phyloP scores from a whole-genome alignment of 2,797 vertebrate species.

The Sarcophilus harrisii region DNA sequence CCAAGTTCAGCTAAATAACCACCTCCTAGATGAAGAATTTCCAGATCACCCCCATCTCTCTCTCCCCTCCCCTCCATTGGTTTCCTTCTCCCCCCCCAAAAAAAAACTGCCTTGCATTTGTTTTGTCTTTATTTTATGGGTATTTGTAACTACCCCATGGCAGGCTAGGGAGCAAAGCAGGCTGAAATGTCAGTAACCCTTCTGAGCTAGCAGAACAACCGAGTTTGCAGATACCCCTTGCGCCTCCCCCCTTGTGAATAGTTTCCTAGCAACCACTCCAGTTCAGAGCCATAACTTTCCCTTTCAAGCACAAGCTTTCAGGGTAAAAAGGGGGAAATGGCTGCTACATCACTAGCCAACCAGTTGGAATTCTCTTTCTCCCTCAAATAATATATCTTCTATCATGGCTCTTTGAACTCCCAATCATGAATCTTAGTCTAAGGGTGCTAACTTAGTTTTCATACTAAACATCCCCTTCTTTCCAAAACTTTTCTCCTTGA shows the following conservation, averaged over 20 bases:
- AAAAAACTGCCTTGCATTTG: background rate
- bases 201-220: background rate
- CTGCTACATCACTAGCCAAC: background rate
- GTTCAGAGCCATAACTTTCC: background rate
- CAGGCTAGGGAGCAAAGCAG: background rate
- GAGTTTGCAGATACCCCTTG: background rate
- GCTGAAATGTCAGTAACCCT: background rate
- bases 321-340: background rate
- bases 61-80: background rate
- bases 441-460: background rate
- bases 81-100: background rate
- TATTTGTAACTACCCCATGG: background rate
- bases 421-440: background rate
- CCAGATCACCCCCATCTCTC: background rate
- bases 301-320: background rate
- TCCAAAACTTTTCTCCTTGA: background rate
- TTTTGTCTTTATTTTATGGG: background rate
- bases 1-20: background rate
- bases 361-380: background rate
- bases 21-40: background rate
- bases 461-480: background rate
- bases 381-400: background rate
- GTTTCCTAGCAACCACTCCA: background rate
- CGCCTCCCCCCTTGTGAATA: background rate
- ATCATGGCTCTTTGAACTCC: background rate